Evolutionary conservation across 1,140 invertebrate genomes (phyloP), one percentile per base, ranked within the genome.

Genomic region (Drosophila mayri): DNA sequence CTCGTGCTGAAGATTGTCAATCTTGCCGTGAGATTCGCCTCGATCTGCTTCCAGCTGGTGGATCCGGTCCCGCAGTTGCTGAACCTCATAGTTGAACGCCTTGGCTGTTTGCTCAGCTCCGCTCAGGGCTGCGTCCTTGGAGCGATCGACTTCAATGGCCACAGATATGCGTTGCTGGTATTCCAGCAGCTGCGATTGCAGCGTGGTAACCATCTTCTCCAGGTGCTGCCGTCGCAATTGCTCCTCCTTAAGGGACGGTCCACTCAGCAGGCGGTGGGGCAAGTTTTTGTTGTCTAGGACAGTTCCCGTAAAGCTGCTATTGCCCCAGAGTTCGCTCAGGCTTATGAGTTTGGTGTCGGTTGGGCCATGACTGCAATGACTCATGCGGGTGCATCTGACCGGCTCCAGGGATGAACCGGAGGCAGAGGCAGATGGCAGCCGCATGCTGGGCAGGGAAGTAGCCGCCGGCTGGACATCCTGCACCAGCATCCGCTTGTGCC

Each of bases 81-180:
- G 79, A 10, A 90, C 60, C 32, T 92, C 91, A 38, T 68, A 62
- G 52, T 81, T 79, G 0, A 92, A 66, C 6, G 60, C 77, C 49
- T 83, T 77, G 14, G 64, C 65, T 4, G 95, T 94, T 28, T 94
- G 93, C 64, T 95, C 94, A 22, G 96, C 94, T 81, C 95, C 95
- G 8, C 91, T 76, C 18, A 97, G 95, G 0, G 95, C 94, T 16
- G 93, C 88, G 88, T 97, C 96, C 87, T 97, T 97, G 9, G 95
- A 94, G 46, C 94, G 94, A 91, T 97, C 96, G 1, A 97, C 95
- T 92, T 95, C 94, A 12, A 97, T 92, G 5, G 96, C 96, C 3
- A 97, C 96, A 0, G 96, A 96, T 28, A 97, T 86, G 74, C 96
- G 95, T 87, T 97, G 95, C 92, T 97, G 95, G 73, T 96, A 95